phyloP scores from a whole-genome alignment of 2,888 invertebrate species.

The Parnassius smintheus region DNA sequence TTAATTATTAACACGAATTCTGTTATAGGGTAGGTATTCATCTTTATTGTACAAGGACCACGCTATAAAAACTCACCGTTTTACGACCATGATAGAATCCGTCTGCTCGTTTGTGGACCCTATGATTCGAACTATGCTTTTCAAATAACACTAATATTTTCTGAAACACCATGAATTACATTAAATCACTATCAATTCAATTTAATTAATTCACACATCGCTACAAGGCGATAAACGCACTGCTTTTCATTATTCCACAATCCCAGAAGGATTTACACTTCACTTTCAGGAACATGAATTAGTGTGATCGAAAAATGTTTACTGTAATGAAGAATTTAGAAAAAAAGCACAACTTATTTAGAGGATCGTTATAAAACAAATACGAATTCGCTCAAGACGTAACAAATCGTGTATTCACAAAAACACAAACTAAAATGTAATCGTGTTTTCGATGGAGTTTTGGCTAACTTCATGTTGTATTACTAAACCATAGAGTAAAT shows the following conservation, averaged over 20 bases:
- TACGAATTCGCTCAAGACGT: constrained; percentile 39
- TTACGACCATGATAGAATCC: constrained; percentile 82
- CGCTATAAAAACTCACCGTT: constrained; percentile 67
- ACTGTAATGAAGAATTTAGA: constrained; percentile 36
- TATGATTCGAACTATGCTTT: constrained; percentile 77
- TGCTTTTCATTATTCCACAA: constrained; percentile 66
- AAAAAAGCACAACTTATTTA: constrained; percentile 36
- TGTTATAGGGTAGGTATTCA: constrained; percentile 9
- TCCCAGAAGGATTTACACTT: constrained; percentile 63
- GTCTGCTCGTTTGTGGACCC: constrained; percentile 80
- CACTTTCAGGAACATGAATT: constrained; percentile 65
- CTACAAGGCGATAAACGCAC: constrained; percentile 74
- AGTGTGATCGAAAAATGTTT: constrained; percentile 31
- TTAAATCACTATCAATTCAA: constrained; percentile 72
- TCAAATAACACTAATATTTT: constrained; percentile 68
- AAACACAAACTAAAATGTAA: constrained; percentile 60
- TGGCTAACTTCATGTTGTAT: constrained; percentile 36
- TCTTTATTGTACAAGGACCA: constrained; percentile 28
- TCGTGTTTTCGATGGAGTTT: constrained; percentile 40
- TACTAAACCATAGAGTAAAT: background rate
- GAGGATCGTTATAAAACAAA: constrained; percentile 35
- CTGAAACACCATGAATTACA: constrained; percentile 77
- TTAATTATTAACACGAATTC: constrained; percentile 2
- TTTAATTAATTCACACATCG: constrained; percentile 73
- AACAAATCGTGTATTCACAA: constrained; percentile 62